Evolutionary conservation across 2,888 invertebrate species (phyloP).

Genomic region (Deilephila porcellus): DNA sequence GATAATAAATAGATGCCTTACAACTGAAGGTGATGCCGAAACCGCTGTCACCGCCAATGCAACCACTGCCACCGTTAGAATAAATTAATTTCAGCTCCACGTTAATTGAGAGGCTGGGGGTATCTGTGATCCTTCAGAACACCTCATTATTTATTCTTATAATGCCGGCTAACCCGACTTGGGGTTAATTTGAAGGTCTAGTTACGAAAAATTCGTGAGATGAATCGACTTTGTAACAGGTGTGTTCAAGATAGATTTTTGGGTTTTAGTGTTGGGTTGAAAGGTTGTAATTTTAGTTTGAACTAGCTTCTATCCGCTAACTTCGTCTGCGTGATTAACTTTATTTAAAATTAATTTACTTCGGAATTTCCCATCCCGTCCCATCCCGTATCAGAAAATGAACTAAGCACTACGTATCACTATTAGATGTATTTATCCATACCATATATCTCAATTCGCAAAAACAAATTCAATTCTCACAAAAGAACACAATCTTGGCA

Average conservation of each 20-base stretch:
- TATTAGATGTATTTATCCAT: too few relatives aligned
- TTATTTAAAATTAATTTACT: too few relatives aligned
- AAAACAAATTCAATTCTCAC: too few relatives aligned
- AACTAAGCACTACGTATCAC: too few relatives aligned
- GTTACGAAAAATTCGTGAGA: conserved; percentile 62
- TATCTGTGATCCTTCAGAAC: conserved; percentile 55
- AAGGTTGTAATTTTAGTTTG: background rate
- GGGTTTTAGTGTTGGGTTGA: background rate
- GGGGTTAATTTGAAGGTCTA: conserved; percentile 71
- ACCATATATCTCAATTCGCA: too few relatives aligned
- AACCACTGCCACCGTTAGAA: conserved; percentile 59
- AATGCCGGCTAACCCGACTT: conserved; percentile 65
- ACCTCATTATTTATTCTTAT: conserved; percentile 77
- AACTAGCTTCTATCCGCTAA: too few relatives aligned
- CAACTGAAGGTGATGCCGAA: too few relatives aligned
- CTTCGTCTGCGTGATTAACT: too few relatives aligned
- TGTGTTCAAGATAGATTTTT: conserved; percentile 4
- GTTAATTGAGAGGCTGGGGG: conserved; percentile 68
- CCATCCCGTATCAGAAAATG: too few relatives aligned
- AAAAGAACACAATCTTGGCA: too few relatives aligned
- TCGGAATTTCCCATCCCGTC: too few relatives aligned
- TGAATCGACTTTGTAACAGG: conserved; percentile 47
- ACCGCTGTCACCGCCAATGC: conserved; percentile 39
- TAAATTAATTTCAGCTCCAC: conserved; percentile 73
- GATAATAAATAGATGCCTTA: too few relatives aligned